Base-by-base conservation (phyloP, 2,888 invertebrate genomes). In the Ferrisia virgata region DNA sequence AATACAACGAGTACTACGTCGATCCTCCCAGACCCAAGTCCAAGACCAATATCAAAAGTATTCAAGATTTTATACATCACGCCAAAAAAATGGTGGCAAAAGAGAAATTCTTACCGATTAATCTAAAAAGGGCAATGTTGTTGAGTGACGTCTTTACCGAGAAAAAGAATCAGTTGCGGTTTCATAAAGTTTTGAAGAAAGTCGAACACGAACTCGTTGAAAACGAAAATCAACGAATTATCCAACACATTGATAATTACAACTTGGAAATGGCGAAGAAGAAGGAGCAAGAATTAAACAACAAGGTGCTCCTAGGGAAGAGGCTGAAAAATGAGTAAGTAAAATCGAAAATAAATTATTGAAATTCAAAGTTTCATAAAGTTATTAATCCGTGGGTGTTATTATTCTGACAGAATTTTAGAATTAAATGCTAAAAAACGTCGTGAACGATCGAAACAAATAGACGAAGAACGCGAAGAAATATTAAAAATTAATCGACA, bases 321-420 rank as follows among this genome's bases (percentile, higher is more conserved):
- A 33, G 36, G n/a, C 9, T 76, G 31, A 76, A 36, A 76, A 76
- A 76, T 76, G 36, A 76, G 72, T 76, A 36, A 33, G 72, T 76
- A 8, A 1, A 0, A 22, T n/a, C 4, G n/a, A n/a, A 43, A 13
- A 47, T 47, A 3, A 47, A 47, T 47, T 47, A 9, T 72, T 31
- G 18, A 11, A 76, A 18, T 36, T 18, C 6, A 9, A 9, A 39
- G 6, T 39, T 11, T 5, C 5, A 5, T 8, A 39, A 39, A 39
- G 5, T 8, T 11, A 11, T 39, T 8, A 8, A 39, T 39, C 11
- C 39, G 39, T 15, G 53, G 4, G 15, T n/a, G 6, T 53, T n/a
- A 53, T 76, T 36, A 36, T 76, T 76, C 18, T 4, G 11, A 6
- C 18, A 76, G 72, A 18, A 76, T 36, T 36, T 76, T 36, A 36